A percentile compares a stretch with the other conserved stretches of the same genome.
phyloP scores from a whole-genome alignment of 2,797 vertebrate species.

The Urophycis tenuis region DNA sequence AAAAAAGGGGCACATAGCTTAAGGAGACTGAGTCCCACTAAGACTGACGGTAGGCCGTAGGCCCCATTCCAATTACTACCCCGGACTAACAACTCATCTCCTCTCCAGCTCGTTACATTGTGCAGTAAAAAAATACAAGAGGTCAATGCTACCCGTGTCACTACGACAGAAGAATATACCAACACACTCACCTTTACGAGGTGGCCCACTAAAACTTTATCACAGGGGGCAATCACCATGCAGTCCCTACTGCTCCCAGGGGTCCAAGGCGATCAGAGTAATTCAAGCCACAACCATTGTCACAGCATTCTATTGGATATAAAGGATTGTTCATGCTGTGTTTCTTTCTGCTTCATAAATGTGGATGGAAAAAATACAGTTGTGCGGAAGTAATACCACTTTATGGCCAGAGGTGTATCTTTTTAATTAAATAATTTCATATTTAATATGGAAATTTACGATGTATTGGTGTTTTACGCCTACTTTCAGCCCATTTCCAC shows the following conservation, averaged over 20 bases:
- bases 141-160: constrained; percentile 30
- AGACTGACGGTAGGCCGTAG: not conserved
- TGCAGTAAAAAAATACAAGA: constrained; percentile 19
- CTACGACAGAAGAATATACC: constrained; percentile 28
- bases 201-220: constrained; percentile 39
- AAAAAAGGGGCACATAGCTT: not conserved
- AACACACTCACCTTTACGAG: constrained; percentile 42
- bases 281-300: not conserved
- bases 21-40: not conserved
- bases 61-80: constrained; percentile 2
- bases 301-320: not conserved
- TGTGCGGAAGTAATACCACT: not conserved
- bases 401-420: not conserved
- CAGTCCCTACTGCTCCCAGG: constrained; percentile 3
- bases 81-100: constrained; percentile 6
- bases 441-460: not conserved
- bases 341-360: not conserved
- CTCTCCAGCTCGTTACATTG: constrained; percentile 18
- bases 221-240: constrained; percentile 17
- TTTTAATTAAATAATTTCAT: not conserved
- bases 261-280: not conserved
- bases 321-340: not conserved
- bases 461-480: not conserved
- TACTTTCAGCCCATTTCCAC: not conserved
- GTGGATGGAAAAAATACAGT: not conserved